Percentiles rank a stretch among this genome's conserved stretches.
Conservation (phyloP, 1,140 invertebrate species). For the Drosophila aff. region DNA sequence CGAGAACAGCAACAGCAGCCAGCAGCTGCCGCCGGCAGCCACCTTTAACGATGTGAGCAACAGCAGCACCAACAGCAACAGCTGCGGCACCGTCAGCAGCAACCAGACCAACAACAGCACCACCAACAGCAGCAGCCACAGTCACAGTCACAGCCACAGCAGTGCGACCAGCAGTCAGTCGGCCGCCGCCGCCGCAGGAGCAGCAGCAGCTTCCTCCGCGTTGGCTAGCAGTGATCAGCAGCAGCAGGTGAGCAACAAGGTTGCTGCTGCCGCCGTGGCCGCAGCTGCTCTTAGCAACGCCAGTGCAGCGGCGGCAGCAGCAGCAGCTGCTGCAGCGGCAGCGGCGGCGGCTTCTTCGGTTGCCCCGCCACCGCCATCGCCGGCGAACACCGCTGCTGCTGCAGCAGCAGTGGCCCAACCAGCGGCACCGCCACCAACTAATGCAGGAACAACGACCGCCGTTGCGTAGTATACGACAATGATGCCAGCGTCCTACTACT, state of each 20-base stretch:
- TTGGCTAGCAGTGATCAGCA: conserved; percentile 42
- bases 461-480: conserved; percentile 85
- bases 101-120: conserved; percentile 78
- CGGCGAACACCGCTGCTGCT: conserved; percentile 23
- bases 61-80: conserved; percentile 83
- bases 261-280: conserved; percentile 28
- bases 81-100: conserved; percentile 81
- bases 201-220: conserved; percentile 32
- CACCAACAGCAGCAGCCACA: conserved; percentile 73
- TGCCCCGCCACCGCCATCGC: conserved; percentile 14
- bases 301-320: conserved; percentile 43
- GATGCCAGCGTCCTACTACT: conserved; percentile 76
- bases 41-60: conserved; percentile 83
- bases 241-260: conserved; percentile 64
- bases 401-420: conserved; percentile 51
- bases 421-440: conserved; percentile 68
- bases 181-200: conserved; percentile 22
- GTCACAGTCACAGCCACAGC: conserved; percentile 29
- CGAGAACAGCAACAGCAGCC: conserved; percentile 80
- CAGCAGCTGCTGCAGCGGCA: conserved; percentile 31
- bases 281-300: conserved; percentile 47
- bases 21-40: conserved; percentile 73
- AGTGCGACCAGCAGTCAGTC: conserved; percentile 64
- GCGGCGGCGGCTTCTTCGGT: conserved; percentile 37
- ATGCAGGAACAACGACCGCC: conserved; percentile 78